Evolutionary conservation across 2,797 vertebrate species (phyloP).

Genomic region (Smutsia temminckii): DNA sequence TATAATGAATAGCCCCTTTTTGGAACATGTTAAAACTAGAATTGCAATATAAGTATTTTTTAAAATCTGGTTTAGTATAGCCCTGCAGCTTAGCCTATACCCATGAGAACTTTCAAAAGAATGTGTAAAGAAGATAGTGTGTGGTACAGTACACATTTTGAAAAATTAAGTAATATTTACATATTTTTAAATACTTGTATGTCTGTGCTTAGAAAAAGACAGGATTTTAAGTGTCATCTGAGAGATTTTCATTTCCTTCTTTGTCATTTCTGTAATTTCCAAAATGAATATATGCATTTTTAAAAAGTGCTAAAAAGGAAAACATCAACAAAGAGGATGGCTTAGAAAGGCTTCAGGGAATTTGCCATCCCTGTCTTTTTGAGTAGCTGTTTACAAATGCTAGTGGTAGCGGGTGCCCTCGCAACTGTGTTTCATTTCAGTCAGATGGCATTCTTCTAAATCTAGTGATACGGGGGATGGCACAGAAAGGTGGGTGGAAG

Average conservation of each 20-base stretch:
- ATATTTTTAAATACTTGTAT: constrained; percentile 4
- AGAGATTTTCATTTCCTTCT: constrained; percentile 51
- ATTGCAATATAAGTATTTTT: not conserved
- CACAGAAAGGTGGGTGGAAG: not conserved
- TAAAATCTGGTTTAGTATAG: not conserved
- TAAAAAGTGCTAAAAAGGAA: not conserved
- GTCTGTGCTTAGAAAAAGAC: not conserved
- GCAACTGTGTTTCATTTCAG: not conserved
- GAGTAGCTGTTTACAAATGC: not conserved
- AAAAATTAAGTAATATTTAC: not conserved
- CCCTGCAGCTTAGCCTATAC: not conserved
- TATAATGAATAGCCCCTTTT: constrained; percentile 16
- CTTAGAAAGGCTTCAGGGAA: not conserved
- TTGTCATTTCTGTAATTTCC: constrained; percentile 5
- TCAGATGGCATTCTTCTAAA: constrained; percentile 40
- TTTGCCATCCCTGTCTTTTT: not conserved
- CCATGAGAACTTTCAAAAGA: not conserved
- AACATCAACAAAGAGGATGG: not conserved
- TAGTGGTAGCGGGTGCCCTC: not conserved
- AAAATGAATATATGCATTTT: constrained; percentile 5
- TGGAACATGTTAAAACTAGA: not conserved
- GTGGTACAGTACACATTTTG: not conserved
- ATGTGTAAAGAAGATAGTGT: not conserved
- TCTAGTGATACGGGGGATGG: not conserved
- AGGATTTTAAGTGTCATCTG: not conserved